Base-by-base conservation (phyloP, 2,797 vertebrate species). In the Gallirallus australis region DNA sequence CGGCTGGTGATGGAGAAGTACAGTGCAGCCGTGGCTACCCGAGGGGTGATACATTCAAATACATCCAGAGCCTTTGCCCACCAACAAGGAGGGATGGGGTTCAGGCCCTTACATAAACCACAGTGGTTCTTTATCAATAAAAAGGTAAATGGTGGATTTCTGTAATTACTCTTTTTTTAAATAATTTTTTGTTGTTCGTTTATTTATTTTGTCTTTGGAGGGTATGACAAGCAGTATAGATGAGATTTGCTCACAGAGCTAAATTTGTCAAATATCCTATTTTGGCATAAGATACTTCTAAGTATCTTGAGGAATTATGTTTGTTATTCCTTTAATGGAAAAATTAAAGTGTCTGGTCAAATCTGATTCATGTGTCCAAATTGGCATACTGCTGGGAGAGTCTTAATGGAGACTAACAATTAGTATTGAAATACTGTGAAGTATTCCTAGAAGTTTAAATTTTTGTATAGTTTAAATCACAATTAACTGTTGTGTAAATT, bases 61-160 rank as follows among this genome's bases (percentile, higher is more conserved):
- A 97, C 90, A 2, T 97, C 98, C 56, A 98, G 99, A 42, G 98
- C 98, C 54, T 98, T 96, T 86, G 98, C 98, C 76, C 97, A 97
- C 60, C 96, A 97, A 73, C 98, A 98, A 82, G 96, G 97, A 23
- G 96, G 97, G 70, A 96, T 98, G 42, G 98, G 99, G 14, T 99
- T 99, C 97, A 98, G 98, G 84, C 99, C 99, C 0, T 97, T 99
- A n/a, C 99, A 99, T 96, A 99, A 99, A 97, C 99, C 99, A 25
- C 98, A 98, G 95, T 99, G 99, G 99, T 98, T 99, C 48, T 84
- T 98, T n/a, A 98, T 99, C 95, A 98, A 89, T 96, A 99, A 98
- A 97, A 99, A 98, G 99, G 99, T 99, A 97, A 97, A 65, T 39
- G 33, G 25, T 79, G 35, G 5, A 2, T 21, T 8, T 30, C 3